phyloP scores from a whole-genome alignment of 2,888 invertebrate species.

The Pseudoips prasinana region DNA sequence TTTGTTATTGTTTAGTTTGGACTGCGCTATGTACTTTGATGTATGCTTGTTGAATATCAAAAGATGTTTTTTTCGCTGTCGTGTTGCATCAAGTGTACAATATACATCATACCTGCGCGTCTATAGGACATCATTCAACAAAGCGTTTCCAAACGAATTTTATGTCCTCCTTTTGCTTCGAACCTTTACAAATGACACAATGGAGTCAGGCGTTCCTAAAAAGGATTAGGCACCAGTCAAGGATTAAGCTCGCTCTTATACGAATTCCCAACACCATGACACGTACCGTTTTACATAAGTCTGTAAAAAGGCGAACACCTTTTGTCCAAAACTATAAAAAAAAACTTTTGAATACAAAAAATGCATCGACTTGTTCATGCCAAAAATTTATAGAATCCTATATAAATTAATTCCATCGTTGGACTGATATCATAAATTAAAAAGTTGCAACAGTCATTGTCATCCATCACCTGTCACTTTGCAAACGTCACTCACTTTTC shows the following conservation, averaged over 20 bases:
- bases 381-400: constrained; percentile 18
- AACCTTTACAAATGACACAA: constrained; percentile 43
- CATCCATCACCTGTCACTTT: constrained; percentile 51
- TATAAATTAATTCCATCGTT: constrained; percentile 4
- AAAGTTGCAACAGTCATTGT: constrained; percentile 30
- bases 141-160: constrained; percentile 37
- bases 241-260: constrained; percentile 54
- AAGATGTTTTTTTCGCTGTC: constrained; percentile 36
- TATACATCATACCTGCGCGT: constrained; percentile 23
- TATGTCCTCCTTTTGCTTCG: constrained; percentile 38
- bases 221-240: constrained; percentile 55
- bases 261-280: constrained; percentile 60
- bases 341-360: constrained; percentile 15
- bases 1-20: constrained; percentile 58
- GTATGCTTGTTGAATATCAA: constrained; percentile 50
- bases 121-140: constrained; percentile 33
- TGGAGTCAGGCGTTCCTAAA: constrained; percentile 40
- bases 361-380: constrained; percentile 16
- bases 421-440: constrained; percentile 22
- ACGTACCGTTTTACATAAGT: constrained; percentile 47
- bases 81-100: constrained; percentile 19
- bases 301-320: constrained; percentile 21
- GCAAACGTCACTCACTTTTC: constrained; percentile 61
- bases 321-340: constrained; percentile 11
- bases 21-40: constrained; percentile 38